Base-by-base conservation (phyloP, 2,797 vertebrate species). In the Arnoldichthys spilopterus region DNA sequence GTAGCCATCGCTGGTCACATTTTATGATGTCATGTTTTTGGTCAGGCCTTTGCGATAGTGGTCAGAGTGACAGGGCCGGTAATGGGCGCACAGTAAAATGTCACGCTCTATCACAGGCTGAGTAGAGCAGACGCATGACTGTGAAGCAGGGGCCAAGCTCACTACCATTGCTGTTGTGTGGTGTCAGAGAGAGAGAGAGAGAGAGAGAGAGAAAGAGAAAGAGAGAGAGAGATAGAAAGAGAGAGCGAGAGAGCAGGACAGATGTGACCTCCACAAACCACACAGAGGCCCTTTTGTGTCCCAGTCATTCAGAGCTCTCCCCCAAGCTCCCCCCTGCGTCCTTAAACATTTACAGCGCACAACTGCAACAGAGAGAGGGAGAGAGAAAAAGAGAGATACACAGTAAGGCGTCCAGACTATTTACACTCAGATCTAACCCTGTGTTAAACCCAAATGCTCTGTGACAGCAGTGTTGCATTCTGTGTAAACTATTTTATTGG, bases 211-310 rank as follows among this genome's bases (percentile, higher is more conserved):
- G 91, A 83, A 89, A 88, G 87, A 86, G 82, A 85, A 87, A 88
- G 90, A 92, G 91, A 91, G 91, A 84, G 88, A 85, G 84, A 70
- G 85, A 88, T 89, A 89, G 91, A 91, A 90, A 87, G 85, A 86
- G 86, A 88, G 86, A 85, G 88, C 88, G 83, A 85, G 88, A 88
- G 92, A 91, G 91, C 83, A 85, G 87, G 85, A 92, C 92, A 94
- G 93, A 93, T 94, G 92, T 93, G 93, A 93, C 93, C 92, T 92
- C 85, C 84, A 83, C 88, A 77, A 88, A 87, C 91, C 88, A 93
- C 91, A 94, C 91, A 94, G 92, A 93, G 92, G 89, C 91, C 91
- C 93, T 93, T 81, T 94, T 94, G 92, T 94, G 92, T 93, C 91
- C 84, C 75, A 86, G 90, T 90, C 90, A 91, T 93, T 93, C 90